Evolutionary conservation across 2,113 vertebrate genomes (phyloP), one percentile per base, ranked within the genome.

Genomic region (Thryonomys swinderianus): DNA sequence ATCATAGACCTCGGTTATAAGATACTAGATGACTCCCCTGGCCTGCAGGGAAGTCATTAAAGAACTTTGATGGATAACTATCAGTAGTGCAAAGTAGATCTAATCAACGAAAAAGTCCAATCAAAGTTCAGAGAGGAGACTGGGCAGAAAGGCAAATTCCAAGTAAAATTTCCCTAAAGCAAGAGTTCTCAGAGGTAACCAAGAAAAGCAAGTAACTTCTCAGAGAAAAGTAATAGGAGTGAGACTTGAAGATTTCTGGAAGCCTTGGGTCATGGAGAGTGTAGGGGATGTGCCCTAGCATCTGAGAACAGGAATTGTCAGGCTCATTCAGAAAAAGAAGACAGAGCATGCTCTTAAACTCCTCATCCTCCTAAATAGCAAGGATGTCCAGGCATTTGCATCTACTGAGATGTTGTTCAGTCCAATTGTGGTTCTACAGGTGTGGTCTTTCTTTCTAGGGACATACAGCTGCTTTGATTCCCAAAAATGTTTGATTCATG

Each of bases 181-280:
- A 85, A 90, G 90, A 92, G 45, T n/a, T n/a, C 55, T 64, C 48
- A 55, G 73, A 59, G 21, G 12, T 27, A n/a, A 3, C 18, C 21
- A 42, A 51, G 17, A 14, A 73, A 86, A 76, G 3, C 20, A 76
- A 73, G 18, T 27, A 71, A 83, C 71, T 82, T 95, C 61, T 48
- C 82, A 2, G 85, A 92, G 59, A 85, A 93, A 88, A 92, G 1
- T 82, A 76, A 66, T 20, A 69, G 64, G 59, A 11, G 13, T n/a
- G 32, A 94, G 40, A 62, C 14, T 8, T 76, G 40, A 86, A 85
- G 57, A 90, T 67, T 86, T 94, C 37, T 45, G 78, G 85, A 84
- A 76, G 45, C 20, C 23, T 87, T 88, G 14, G 40, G 18, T 95
- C 4, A 73, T 79, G 37, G 53, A 83, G 42, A 32, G 73, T 48